These are phyloP conservation scores for Nycticorax nycticorax DNA, from an alignment of 2,113 vertebrate species.

Conservation along the genomic window DNA sequence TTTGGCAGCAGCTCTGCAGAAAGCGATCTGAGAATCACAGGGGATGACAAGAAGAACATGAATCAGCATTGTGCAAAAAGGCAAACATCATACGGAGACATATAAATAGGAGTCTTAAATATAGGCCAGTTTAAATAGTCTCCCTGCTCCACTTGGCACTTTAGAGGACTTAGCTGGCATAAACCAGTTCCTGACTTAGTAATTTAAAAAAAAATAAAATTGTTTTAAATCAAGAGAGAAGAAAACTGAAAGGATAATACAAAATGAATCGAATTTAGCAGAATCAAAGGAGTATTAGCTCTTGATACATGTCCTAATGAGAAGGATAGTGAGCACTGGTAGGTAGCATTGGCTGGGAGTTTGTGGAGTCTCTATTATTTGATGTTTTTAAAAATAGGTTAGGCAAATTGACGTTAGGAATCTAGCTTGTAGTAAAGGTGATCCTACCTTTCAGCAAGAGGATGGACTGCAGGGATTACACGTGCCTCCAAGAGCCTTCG, in stretches of 20 bases:
- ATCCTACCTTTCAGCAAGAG: neutral
- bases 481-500: neutral
- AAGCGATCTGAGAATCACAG: neutral
- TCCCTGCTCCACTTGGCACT: neutral
- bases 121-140: constrained; percentile 12
- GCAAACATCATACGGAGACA: neutral
- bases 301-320: neutral
- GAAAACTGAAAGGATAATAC: neutral
- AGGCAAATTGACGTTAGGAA: neutral
- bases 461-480: neutral
- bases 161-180: neutral
- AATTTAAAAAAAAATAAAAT: neutral
- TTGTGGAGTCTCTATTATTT: neutral
- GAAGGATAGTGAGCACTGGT: neutral
- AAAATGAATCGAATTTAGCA: neutral
- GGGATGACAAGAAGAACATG: neutral
- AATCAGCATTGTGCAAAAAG: constrained; percentile 36
- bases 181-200: neutral
- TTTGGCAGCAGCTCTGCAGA: constrained; percentile 5
- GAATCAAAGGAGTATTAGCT: neutral
- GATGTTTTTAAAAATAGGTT: neutral
- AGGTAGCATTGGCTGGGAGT: neutral
- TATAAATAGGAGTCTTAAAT: constrained; percentile 42
- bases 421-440: neutral
- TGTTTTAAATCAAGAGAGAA: neutral